Evolutionary conservation across 1,140 invertebrate genomes (phyloP).

Genomic region (Zaprionus tsacasi): DNA sequence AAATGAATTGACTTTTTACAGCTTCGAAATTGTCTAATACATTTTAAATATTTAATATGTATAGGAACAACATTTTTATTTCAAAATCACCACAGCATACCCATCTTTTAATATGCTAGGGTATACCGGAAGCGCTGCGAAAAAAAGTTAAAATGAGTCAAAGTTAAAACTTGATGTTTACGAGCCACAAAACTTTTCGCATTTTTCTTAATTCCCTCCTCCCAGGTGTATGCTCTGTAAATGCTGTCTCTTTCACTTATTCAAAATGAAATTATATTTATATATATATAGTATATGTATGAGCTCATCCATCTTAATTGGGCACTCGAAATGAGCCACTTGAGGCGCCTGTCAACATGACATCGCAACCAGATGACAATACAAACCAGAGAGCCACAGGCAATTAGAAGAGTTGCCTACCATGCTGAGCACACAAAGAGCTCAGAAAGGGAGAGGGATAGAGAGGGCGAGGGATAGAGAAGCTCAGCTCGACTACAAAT

Average conservation of each 20-base stretch:
- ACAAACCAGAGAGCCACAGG: constrained; percentile 43
- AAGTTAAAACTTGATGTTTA: constrained; percentile 23
- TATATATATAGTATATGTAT: constrained; percentile 20
- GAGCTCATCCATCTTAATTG: constrained; percentile 19
- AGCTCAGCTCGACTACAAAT: neutral
- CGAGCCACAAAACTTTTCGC: constrained; percentile 7
- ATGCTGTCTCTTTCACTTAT: neutral
- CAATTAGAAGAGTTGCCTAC: constrained; percentile 46
- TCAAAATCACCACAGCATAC: neutral
- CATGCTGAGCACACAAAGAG: neutral
- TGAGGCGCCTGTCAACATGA: neutral
- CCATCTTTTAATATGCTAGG: neutral
- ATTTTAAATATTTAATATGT: no score
- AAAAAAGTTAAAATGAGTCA: constrained; percentile 25
- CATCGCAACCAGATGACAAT: constrained; percentile 29
- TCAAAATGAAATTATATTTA: constrained; percentile 5
- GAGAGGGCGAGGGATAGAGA: neutral
- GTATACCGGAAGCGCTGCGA: neutral
- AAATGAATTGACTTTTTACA: no score
- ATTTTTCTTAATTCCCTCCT: neutral
- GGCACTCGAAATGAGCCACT: constrained; percentile 8
- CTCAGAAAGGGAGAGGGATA: neutral
- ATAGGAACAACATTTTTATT: no score
- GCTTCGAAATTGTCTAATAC: no score
- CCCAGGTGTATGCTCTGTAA: neutral